Conservation (phyloP, 2,797 vertebrate genomes). For the Cuculus canorus region DNA sequence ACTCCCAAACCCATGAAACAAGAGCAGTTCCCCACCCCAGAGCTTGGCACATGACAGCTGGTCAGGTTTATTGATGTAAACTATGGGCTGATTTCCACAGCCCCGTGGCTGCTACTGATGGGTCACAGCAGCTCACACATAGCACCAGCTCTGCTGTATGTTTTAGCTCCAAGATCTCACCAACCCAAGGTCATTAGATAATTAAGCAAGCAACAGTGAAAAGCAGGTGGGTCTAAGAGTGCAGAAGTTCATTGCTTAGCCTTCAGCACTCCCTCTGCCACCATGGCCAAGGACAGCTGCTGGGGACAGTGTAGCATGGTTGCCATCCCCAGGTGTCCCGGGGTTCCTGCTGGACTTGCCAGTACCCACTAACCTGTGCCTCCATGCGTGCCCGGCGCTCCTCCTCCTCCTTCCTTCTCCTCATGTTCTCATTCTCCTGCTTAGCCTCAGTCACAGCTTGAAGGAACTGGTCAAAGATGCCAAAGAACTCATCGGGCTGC, state of each 20-base stretch:
- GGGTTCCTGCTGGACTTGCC: accelerated
- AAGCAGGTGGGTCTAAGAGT: not conserved
- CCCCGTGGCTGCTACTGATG: not conserved
- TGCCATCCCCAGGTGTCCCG: not conserved
- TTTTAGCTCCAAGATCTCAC: not conserved
- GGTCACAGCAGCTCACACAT: not conserved
- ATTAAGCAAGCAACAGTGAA: not conserved
- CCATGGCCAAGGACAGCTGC: not conserved
- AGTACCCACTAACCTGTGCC: conserved; percentile 84
- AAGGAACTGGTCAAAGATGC: conserved; percentile 98
- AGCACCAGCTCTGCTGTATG: not conserved
- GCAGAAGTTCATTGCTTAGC: not conserved
- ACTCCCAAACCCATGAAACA: not conserved
- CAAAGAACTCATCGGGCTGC: conserved; percentile 98
- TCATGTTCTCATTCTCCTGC: conserved; percentile 97
- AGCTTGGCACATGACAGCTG: accelerated
- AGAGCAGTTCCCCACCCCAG: not conserved
- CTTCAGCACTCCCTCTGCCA: not conserved
- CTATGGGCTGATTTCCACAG: not conserved
- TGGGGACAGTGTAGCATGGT: accelerated
- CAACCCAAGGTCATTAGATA: not conserved
- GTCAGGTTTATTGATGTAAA: not conserved
- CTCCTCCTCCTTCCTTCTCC: conserved; percentile 94
- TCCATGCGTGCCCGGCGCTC: conserved; percentile 94
- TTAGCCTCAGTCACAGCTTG: conserved; percentile 93